Base-by-base conservation (phyloP, 2,888 invertebrate genomes). In the Acrocera orbiculus region DNA sequence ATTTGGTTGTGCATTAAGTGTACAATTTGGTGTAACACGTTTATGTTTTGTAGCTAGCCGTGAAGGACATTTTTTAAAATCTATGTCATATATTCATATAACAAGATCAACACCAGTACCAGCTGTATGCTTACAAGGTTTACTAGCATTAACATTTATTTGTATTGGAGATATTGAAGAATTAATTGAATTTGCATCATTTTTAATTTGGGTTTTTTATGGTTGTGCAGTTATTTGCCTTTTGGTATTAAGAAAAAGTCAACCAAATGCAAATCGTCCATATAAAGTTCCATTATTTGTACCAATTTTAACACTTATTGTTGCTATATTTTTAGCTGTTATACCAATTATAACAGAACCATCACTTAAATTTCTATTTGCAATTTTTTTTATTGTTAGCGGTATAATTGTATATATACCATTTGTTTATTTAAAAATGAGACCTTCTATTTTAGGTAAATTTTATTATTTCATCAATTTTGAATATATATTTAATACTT, bases 131-230 rank as follows among this genome's bases (percentile, higher is more conserved):
- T 70, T 85, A 39, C 64, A 75, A 71, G 76, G 74, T 9, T 16
- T 76, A 15, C 61, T 83, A n/a, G 66, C 81, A 1, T 60, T 76
- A 24, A 44, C 74, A 27, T 80, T 80, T 54, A 74, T 85, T 31
- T 47, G 76, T 28, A 65, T 73, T 16, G 82, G 82, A 35, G 70
- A 81, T 54, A 81, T 86, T 37, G 65, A 67, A 30, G 69, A 72
- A 2, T 63, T 87, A 10, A 86, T 87, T 43, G 79, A 83, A 47
- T 82, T 86, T 52, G 81, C 82, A 27, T 83, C 82, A 53, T 86
- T 86, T 64, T 70, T 85, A 40, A 76, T 82, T 15, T 87, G 86
- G 86, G 70, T 83, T 39, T 83, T 83, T 60, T 87, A 86, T 53
- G 86, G 83, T 0, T 56, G 74, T 1, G 81, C 83, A 1, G 81